Base-by-base conservation (phyloP, 2,797 vertebrate species). In the Otus scops region DNA sequence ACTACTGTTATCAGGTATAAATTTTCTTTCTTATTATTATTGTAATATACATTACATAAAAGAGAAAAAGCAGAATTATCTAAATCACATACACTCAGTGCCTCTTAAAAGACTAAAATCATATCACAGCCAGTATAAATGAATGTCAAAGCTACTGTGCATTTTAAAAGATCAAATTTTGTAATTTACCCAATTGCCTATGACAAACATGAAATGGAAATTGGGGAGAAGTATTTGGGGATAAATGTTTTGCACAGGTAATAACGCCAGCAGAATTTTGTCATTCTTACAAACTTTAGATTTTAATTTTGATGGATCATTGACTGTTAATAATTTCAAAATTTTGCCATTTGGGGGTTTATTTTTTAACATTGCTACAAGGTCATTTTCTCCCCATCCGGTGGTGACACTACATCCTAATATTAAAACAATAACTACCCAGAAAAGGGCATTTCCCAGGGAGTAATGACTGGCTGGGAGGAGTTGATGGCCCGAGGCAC, bases 401-500 rank as follows among this genome's bases (percentile, higher is more conserved):
- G 51, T 8, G 61, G 81, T 50, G 92, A 63, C 54, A 90, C 74
- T 64, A 74, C 39, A 91, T 93, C 69, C 91, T 86, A 75, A 84
- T 87, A 94, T 80, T 92, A 89, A 94, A 94, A 86, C 84, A 94
- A 32, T 91, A 91, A 85, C 39, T 80, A 88, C 63, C 60, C 75
- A 88, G 92, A 77, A 92, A 91, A 94, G 88, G 89, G 87, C 88
- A 97, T 88, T 96, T 97, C 89, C 88, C 85, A 86, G 89, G 93
- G 67, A 97, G 81, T 83, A 97, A 95, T 95, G 92, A 89, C 90
- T 92, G 91, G 54, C 68, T 83, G 84, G 83, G 93, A 96, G 92
- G 85, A 95, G 91, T 91, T 95, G 95, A 96, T 95, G 79, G 91
- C 91, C 92, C 60, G 78, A 96, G 95, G 95, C 89, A 83, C 88